Evolutionary conservation across 1,140 invertebrate genomes (phyloP).

Genomic region (Leucophenga varia): DNA sequence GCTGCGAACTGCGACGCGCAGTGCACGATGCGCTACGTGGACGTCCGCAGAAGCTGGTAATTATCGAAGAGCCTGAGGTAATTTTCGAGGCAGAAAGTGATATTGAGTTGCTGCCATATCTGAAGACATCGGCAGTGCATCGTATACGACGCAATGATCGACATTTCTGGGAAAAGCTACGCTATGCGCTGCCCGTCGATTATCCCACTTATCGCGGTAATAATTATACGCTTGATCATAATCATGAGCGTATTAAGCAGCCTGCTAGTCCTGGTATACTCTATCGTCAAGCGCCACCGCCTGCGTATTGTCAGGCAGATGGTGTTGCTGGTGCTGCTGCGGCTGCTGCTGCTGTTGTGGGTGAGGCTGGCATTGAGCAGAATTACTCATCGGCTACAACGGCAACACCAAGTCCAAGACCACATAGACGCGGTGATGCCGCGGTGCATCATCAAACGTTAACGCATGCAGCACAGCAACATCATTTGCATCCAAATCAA

Average conservation of each 20-base stretch:
- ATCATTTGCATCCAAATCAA: constrained; percentile 34
- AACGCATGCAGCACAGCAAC: constrained; percentile 66
- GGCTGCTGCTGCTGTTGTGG: too few relatives aligned
- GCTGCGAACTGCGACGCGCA: constrained; percentile 77
- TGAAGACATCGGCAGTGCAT: constrained; percentile 83
- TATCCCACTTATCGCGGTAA: constrained; percentile 62
- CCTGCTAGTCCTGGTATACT: constrained; percentile 59
- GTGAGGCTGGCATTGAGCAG: constrained; percentile 54
- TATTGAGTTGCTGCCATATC: constrained; percentile 81
- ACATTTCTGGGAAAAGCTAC: constrained; percentile 87
- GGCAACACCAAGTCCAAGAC: constrained; percentile 65
- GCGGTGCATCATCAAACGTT: constrained; percentile 56
- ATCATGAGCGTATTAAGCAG: constrained; percentile 63
- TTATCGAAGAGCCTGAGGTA: constrained; percentile 78
- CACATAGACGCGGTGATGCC: constrained; percentile 60
- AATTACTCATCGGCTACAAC: constrained; percentile 66
- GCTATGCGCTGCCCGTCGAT: constrained; percentile 78
- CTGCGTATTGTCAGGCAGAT: constrained; percentile 53
- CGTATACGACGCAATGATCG: constrained; percentile 83
- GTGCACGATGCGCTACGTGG: constrained; percentile 81
- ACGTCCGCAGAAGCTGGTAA: constrained; percentile 77
- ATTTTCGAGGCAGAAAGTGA: constrained; percentile 74
- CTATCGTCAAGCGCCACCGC: constrained; percentile 54
- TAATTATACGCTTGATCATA: constrained; percentile 63
- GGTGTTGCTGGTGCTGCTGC: constrained; percentile 41